Conservation (phyloP, 2,113 vertebrate species). For the Cygnus buccinator region DNA sequence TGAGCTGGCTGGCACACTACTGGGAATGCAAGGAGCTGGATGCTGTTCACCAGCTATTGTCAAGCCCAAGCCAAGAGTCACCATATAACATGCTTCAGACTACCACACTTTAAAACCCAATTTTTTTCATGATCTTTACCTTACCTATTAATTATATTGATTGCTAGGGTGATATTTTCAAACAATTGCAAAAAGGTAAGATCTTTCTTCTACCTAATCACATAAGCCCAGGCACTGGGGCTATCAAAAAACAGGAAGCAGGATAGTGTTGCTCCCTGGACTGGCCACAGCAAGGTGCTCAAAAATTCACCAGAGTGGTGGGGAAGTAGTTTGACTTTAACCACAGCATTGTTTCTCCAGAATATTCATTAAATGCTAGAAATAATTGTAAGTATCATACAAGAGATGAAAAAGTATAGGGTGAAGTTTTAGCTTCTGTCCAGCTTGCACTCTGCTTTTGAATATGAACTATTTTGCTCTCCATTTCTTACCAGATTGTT, state of each 20-base stretch:
- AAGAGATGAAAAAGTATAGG: not conserved
- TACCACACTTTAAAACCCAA: not conserved
- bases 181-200: not conserved
- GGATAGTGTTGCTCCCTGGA: not conserved
- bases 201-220: not conserved
- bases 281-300: not conserved
- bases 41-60: not conserved
- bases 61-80: not conserved
- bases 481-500: not conserved
- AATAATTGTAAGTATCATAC: not conserved
- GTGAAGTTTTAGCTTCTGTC: not conserved
- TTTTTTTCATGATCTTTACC: not conserved
- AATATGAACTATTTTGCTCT: not conserved
- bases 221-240: rapidly evolving
- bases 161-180: not conserved
- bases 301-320: not conserved
- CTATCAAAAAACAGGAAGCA: not conserved
- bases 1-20: not conserved
- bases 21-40: not conserved
- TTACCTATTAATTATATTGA: not conserved
- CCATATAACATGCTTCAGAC: not conserved
- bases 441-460: not conserved
- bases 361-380: not conserved
- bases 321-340: not conserved
- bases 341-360: not conserved